Evolutionary conservation across 2,888 invertebrate genomes (phyloP).

Genomic region (Protonemura montana): DNA sequence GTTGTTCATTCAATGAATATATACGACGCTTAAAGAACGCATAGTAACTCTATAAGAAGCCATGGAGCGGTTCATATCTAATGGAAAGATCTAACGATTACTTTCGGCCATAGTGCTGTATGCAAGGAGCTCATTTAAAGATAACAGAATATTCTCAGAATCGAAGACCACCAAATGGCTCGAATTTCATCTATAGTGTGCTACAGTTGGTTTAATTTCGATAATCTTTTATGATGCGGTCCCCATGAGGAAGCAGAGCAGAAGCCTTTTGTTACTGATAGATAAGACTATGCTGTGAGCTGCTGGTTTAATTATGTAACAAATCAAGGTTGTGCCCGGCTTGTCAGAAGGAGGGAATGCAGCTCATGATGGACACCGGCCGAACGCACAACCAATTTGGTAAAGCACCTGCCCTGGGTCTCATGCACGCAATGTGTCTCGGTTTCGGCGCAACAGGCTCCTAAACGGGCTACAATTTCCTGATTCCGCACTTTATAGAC

Average conservation of each 20-base stretch:
- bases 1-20: constrained; percentile 19
- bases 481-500: constrained; percentile 16
- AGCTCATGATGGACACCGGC: constrained; percentile 25
- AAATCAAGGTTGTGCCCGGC: constrained; percentile 45
- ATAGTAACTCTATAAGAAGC: constrained; percentile 15
- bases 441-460: not conserved
- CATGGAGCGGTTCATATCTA: not conserved
- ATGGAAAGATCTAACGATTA: not conserved
- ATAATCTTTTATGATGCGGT: constrained; percentile 23
- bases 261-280: not conserved
- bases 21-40: not conserved
- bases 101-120: constrained; percentile 13
- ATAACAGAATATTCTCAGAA: constrained; percentile 18
- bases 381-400: not conserved
- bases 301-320: constrained; percentile 47
- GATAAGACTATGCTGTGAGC: constrained; percentile 32
- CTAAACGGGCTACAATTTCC: not conserved
- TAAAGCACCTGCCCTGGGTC: constrained; percentile 15
- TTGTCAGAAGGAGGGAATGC: constrained; percentile 42
- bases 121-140: constrained; percentile 33
- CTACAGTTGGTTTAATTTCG: constrained; percentile 7
- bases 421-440: not conserved
- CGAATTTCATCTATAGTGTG: constrained; percentile 24
- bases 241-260: not conserved
- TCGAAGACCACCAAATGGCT: not conserved